phyloP scores from a whole-genome alignment of 2,113 vertebrate species.

The Xyrauchen texanus region DNA sequence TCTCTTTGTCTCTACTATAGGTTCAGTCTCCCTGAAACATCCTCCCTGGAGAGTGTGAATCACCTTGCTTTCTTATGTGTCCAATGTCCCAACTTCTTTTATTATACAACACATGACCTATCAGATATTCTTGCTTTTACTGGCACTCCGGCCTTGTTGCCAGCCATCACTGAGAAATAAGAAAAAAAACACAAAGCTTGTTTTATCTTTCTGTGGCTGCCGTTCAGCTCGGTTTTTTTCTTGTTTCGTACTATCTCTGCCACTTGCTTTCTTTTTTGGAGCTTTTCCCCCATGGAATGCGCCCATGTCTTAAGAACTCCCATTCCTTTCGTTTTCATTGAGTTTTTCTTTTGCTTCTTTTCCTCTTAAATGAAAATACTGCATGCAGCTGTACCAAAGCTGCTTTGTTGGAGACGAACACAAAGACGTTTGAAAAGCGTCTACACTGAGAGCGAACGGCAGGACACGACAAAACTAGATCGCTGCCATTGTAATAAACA shows the following conservation, averaged over 20 bases:
- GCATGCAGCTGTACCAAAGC: conserved; percentile 70
- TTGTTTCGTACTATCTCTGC: conserved; percentile 45
- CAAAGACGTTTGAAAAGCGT: no score
- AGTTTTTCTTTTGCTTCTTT: conserved; percentile 6
- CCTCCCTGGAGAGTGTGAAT: conserved; percentile 69
- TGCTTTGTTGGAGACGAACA: conserved; percentile 21
- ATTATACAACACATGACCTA: conserved; percentile 87
- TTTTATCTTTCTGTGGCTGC: conserved; percentile 79
- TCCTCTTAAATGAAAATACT: conserved; percentile 56
- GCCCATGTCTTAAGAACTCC: conserved; percentile 81
- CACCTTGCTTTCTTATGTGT: conserved; percentile 75
- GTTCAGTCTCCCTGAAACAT: conserved; percentile 47
- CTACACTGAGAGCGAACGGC: no score
- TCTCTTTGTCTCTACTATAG: conserved; percentile 57
- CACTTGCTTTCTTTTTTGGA: conserved; percentile 56
- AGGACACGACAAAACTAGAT: no score
- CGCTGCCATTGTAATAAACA: no score
- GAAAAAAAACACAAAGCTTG: conserved; percentile 69
- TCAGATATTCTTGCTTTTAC: conserved; percentile 76
- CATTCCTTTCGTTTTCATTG: conserved; percentile 79
- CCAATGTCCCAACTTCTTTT: conserved; percentile 75
- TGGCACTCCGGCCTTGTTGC: conserved; percentile 67
- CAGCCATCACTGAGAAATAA: conserved; percentile 70
- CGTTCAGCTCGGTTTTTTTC: conserved; percentile 55
- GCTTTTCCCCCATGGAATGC: conserved; percentile 77